Evolutionary conservation across 1,140 invertebrate species (phyloP).

Genomic region (Drosophila pseudoananassae): DNA sequence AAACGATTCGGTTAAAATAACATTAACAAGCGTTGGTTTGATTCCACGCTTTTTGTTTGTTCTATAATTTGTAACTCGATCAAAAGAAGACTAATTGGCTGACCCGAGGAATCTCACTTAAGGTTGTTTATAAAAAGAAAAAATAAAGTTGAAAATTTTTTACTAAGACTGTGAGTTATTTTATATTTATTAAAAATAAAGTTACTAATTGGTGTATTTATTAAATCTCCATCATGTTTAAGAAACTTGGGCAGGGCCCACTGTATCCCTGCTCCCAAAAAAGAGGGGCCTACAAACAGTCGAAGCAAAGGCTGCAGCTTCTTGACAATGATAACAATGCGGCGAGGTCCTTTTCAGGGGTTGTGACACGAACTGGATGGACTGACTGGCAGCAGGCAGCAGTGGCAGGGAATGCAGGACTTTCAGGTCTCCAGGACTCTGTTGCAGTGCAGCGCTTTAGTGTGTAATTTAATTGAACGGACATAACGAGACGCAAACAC

Average conservation of each 20-base stretch:
- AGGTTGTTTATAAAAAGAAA: neutral
- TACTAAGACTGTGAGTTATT: too few relatives aligned
- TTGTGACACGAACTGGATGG: conserved; percentile 42
- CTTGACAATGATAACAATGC: conserved; percentile 80
- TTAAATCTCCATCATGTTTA: neutral
- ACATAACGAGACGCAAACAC: conserved; percentile 67
- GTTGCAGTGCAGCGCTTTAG: conserved; percentile 56
- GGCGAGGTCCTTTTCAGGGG: conserved; percentile 40
- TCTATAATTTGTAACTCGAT: conserved; percentile 12
- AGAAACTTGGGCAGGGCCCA: neutral
- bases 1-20: conserved; percentile 7
- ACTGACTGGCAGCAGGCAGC: conserved; percentile 16
- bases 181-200: too few relatives aligned
- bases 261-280: conserved; percentile 16
- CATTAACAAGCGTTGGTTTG: neutral
- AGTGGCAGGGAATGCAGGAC: conserved; percentile 14
- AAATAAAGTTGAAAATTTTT: neutral
- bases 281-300: conserved; percentile 12
- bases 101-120: neutral
- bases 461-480: conserved; percentile 83
- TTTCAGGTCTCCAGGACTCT: conserved; percentile 31
- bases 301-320: conserved; percentile 49
- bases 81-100: conserved; percentile 1
- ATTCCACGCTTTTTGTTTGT: conserved; percentile 11
- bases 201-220: neutral